These are phyloP conservation scores for Pachymerium ferrugineum DNA, from an alignment of 2,888 invertebrate genomes.

Conservation along the genomic window DNA sequence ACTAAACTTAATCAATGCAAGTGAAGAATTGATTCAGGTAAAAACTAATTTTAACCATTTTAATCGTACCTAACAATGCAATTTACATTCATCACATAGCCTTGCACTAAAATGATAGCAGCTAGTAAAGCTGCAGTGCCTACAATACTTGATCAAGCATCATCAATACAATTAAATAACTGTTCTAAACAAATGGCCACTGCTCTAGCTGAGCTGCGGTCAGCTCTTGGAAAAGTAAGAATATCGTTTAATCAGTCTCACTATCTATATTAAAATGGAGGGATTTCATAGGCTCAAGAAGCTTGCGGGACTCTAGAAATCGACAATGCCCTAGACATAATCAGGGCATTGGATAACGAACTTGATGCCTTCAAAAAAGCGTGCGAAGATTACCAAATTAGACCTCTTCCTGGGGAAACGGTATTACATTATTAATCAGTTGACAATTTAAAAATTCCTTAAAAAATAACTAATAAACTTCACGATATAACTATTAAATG, in stretches of 20 bases:
- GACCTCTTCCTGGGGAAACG: conserved; percentile 80
- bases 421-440: conserved; percentile 46
- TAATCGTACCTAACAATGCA: too few species aligned
- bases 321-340: conserved; percentile 73
- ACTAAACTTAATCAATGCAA: conserved; percentile 71
- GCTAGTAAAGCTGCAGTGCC: conserved; percentile 76
- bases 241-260: not conserved
- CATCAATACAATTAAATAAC: conserved; percentile 66
- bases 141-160: conserved; percentile 69
- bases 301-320: conserved; percentile 73
- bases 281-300: conserved; percentile 55
- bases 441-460: not conserved
- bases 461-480: not conserved
- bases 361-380: conserved; percentile 72
- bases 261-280: not conserved
- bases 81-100: too few species aligned
- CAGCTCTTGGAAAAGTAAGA: conserved; percentile 50
- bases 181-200: conserved; percentile 59
- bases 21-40: conserved; percentile 76
- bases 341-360: conserved; percentile 72
- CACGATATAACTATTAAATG: not conserved
- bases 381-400: conserved; percentile 63
- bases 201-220: conserved; percentile 59
- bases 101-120: conserved; percentile 64
- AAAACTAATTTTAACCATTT: too few species aligned